These are phyloP conservation scores for Chromis chromis DNA, from an alignment of 2,797 vertebrate genomes.

Conservation along the genomic window DNA sequence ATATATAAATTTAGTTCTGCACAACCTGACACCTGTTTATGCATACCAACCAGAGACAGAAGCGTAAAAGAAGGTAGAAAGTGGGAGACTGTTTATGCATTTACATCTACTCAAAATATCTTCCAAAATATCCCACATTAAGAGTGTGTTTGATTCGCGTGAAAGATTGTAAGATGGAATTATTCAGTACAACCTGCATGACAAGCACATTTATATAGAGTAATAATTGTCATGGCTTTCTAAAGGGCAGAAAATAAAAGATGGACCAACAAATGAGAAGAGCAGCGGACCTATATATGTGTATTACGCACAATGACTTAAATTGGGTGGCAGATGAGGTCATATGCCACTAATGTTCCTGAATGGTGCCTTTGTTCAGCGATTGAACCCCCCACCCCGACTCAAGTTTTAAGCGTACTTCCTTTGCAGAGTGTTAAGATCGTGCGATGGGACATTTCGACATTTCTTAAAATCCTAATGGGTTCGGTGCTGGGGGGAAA, in stretches of 20 bases:
- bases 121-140: not conserved
- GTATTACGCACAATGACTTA: conserved; percentile 34
- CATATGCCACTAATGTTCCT: conserved; percentile 61
- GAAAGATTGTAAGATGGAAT: too few species aligned
- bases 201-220: conserved; percentile 27
- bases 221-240: conserved; percentile 42
- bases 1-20: too few species aligned
- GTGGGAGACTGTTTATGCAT: not conserved
- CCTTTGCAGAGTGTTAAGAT: conserved; percentile 62
- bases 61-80: not conserved
- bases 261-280: conserved; percentile 19
- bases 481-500: conserved; percentile 53
- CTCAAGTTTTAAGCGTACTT: conserved; percentile 62
- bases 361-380: conserved; percentile 61
- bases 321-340: conserved; percentile 66
- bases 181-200: conserved; percentile 17
- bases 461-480: conserved; percentile 81
- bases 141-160: too few species aligned
- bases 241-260: conserved; percentile 48
- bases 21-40: too few species aligned
- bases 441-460: conserved; percentile 66
- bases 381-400: conserved; percentile 24
- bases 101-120: not conserved
- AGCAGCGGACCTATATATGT: conserved; percentile 18
- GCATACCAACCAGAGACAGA: not conserved